These are phyloP conservation scores for Rhombomys opimus DNA, from an alignment of 2,113 vertebrate genomes.

Conservation along the genomic window DNA sequence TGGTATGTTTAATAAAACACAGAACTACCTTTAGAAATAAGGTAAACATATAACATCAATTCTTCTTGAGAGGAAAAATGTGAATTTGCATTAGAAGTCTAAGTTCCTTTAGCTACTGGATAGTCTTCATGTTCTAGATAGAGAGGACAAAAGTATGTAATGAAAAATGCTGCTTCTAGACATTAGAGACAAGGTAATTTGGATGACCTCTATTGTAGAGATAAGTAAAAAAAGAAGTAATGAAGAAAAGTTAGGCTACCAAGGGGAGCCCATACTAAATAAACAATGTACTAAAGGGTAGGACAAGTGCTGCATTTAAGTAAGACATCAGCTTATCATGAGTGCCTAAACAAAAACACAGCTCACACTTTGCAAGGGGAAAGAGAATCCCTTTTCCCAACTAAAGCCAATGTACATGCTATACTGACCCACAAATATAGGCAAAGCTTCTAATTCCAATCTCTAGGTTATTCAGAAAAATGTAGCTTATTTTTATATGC, in stretches of 20 bases:
- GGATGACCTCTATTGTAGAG: neutral
- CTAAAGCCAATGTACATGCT: slow-evolving; percentile 37
- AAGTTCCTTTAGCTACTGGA: neutral
- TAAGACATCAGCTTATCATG: slow-evolving; percentile 13
- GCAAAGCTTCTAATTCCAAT: neutral
- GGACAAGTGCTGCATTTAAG: slow-evolving; percentile 8
- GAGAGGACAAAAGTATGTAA: neutral
- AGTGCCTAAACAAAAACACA: slow-evolving; percentile 17
- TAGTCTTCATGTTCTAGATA: neutral
- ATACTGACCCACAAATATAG: neutral
- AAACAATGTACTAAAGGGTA: neutral
- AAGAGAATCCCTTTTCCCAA: slow-evolving; percentile 22
- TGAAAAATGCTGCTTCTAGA: neutral
- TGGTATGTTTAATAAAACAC: neutral
- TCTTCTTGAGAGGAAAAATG: neutral
- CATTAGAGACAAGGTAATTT: neutral
- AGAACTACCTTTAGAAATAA: neutral
- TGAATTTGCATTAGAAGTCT: neutral
- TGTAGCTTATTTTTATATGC: slow-evolving; percentile 17
- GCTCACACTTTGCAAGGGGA: neutral
- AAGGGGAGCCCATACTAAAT: neutral
- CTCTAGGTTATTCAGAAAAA: slow-evolving; percentile 31
- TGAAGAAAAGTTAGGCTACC: neutral
- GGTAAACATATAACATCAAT: neutral
- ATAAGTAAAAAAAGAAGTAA: neutral